Evolutionary conservation across 2,888 invertebrate species (phyloP), one percentile per base, ranked within the genome.

Genomic region (Mystacides longicornis): DNA sequence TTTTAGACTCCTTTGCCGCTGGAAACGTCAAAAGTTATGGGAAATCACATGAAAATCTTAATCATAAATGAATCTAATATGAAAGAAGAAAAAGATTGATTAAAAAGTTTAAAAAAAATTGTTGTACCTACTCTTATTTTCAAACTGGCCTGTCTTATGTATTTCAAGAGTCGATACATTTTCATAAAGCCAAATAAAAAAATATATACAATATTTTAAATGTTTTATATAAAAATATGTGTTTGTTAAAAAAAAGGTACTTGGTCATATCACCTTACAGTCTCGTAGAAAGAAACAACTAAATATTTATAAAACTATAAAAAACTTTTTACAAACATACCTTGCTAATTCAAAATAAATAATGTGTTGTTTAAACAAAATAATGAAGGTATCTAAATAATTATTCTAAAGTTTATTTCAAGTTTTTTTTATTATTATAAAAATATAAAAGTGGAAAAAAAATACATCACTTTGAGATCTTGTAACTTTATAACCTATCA

Each of bases 381-480:
- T n/a, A n/a, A n/a, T n/a, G n/a, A n/a, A n/a, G n/a, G n/a, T n/a
- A n/a, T n/a, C n/a, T n/a, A 37, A 3, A n/a, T 37, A 37, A 37
- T 37, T 7, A 37, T n/a, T n/a, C 14, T 37, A 37, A 37, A 37
- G n/a, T 37, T 37, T 7, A 37, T n/a, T 4, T 27, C 11, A 37
- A 4, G 16, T n/a, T 37, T 7, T n/a, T 7, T 37, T 49, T 7
- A 37, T 3, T 14, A 37, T 14, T 37, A 37, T 37, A 7, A n/a
- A n/a, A 27, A 37, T 48, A 56, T 31, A 20, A 56, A 42, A 27
- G 31, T 56, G 27, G 52, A 49, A 23, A 51, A 49, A 51, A 50
- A 56, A 56, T 23, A 42, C 48, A 37, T n/a, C 37, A 31, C 31
- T 56, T 52, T 56, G 56, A 56, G 56, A 56, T 56, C 56, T 56